phyloP scores from a whole-genome alignment of 2,113 vertebrate species.

The Clarias magur region DNA sequence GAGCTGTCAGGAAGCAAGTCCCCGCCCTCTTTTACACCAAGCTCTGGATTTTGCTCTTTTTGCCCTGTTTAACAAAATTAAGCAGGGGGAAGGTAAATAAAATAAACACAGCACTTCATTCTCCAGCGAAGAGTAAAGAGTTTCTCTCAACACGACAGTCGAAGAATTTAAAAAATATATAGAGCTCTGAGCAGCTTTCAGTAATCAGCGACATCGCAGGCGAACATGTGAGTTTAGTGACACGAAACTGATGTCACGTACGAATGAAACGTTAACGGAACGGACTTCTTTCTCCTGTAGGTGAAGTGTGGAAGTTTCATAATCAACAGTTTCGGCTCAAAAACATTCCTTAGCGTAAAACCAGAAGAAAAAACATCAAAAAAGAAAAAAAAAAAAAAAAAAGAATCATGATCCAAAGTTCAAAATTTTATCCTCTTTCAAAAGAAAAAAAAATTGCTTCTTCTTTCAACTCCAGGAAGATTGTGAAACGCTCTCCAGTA shows the following conservation, averaged over 20 bases:
- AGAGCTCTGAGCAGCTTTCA: slow-evolving; percentile 68
- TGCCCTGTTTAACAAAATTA: slow-evolving; percentile 52
- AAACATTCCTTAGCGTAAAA: slow-evolving; percentile 65
- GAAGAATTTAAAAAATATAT: slow-evolving; percentile 68
- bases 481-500: slow-evolving; percentile 37
- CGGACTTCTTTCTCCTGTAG: slow-evolving; percentile 42
- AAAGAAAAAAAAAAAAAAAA: slow-evolving; percentile 23
- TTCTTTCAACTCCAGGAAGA: slow-evolving; percentile 61
- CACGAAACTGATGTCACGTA: slow-evolving; percentile 43
- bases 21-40: slow-evolving; percentile 40
- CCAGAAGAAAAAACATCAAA: slow-evolving; percentile 35
- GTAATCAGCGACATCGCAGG: slow-evolving; percentile 39
- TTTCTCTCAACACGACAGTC: slow-evolving; percentile 49
- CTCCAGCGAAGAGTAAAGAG: slow-evolving; percentile 48
- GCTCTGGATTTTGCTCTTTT: slow-evolving; percentile 50
- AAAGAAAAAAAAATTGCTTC: slow-evolving; percentile 50
- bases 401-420: slow-evolving; percentile 47
- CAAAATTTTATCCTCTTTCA: slow-evolving; percentile 68
- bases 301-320: slow-evolving; percentile 53
- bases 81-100: slow-evolving; percentile 15
- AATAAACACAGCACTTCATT: slow-evolving; percentile 61
- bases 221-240: not conserved
- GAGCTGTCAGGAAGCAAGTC: slow-evolving; percentile 9
- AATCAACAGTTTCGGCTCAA: slow-evolving; percentile 56
- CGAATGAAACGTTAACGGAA: slow-evolving; percentile 60